Conservation (phyloP, 1,140 invertebrate genomes). For the Pentalonia nigronervosa region DNA sequence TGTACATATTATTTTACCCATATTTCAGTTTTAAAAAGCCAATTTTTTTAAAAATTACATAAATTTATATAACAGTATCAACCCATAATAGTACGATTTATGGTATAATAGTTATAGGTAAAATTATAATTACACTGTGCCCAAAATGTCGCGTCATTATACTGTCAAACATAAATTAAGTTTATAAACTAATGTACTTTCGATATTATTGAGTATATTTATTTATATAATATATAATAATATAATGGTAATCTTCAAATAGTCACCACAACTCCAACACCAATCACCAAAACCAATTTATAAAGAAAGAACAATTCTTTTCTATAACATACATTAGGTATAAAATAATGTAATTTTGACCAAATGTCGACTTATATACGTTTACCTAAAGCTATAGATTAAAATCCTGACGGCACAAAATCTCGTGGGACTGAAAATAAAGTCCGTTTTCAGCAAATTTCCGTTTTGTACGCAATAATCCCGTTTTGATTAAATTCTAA, state of each 20-base stretch:
- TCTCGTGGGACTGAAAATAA: not conserved
- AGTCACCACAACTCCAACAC: not conserved
- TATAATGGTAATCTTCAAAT: not conserved
- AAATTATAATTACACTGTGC: not conserved
- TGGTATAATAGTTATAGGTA: not conserved
- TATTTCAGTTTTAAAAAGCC: not conserved
- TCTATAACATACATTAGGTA: not conserved
- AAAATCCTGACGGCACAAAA: not conserved
- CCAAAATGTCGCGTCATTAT: not conserved
- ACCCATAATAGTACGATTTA: not conserved
- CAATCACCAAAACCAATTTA: not conserved
- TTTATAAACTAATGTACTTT: not conserved
- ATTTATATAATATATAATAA: too few species aligned
- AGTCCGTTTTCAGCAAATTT: not conserved
- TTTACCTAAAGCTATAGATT: not conserved
- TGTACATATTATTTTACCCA: not conserved
- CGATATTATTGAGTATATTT: not conserved
- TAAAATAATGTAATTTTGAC: not conserved
- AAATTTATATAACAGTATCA: not conserved
- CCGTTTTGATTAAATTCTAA: not conserved
- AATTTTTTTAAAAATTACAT: not conserved
- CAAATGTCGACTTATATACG: not conserved
- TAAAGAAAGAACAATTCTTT: not conserved
- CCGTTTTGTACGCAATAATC: not conserved
- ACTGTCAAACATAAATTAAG: not conserved